Percentiles rank a stretch among this genome's conserved stretches.
Evolutionary conservation across 2,113 vertebrate species (phyloP).

Genomic region (Myotis davidii): DNA sequence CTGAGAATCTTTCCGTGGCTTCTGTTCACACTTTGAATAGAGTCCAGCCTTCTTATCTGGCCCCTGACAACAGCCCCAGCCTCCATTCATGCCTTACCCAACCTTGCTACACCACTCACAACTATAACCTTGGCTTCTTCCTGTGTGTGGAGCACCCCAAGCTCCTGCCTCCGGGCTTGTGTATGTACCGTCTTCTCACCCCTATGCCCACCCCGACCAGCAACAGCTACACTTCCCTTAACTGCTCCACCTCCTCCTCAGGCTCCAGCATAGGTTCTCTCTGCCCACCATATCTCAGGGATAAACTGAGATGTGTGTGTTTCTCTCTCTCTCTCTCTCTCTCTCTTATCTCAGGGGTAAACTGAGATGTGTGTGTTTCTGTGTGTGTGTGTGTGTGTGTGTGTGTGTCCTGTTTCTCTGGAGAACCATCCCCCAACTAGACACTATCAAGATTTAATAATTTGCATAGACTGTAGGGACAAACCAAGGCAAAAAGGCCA

Average conservation of each 20-base stretch:
- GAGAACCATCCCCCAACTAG: background rate
- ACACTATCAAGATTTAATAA: background rate
- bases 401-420: background rate
- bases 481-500: background rate
- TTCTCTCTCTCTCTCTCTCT: no score
- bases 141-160: background rate
- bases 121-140: background rate
- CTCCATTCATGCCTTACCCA: background rate
- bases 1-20: background rate
- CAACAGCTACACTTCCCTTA: background rate
- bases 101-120: background rate
- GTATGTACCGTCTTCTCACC: no score
- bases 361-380: background rate
- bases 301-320: background rate
- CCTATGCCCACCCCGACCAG: fast-evolving
- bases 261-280: background rate
- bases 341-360: background rate
- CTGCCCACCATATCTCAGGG: background rate
- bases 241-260: background rate
- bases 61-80: background rate
- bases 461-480: background rate
- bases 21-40: background rate
- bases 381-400: background rate
- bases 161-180: background rate
- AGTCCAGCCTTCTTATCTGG: background rate